phyloP scores from a whole-genome alignment of 2,113 vertebrate species.

The Dromas ardeola region DNA sequence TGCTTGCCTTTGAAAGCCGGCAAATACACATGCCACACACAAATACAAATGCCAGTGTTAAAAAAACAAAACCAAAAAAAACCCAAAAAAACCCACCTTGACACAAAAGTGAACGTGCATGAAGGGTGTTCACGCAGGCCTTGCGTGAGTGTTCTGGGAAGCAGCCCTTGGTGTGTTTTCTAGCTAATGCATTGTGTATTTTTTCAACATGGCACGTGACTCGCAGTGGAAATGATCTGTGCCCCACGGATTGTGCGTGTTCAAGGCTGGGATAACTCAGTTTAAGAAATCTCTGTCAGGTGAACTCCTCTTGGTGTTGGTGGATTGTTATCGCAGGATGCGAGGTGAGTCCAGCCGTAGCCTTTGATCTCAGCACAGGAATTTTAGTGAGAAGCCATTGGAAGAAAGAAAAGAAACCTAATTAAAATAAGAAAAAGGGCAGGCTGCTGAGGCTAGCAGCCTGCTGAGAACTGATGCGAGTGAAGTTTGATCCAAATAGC shows the following conservation, averaged over 20 bases:
- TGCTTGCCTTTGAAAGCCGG: not conserved
- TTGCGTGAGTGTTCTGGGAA: not conserved
- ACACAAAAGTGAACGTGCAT: rapidly evolving
- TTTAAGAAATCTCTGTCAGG: not conserved
- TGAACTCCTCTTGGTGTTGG: not conserved
- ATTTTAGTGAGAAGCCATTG: not conserved
- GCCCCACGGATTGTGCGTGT: not conserved
- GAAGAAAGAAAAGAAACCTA: not conserved
- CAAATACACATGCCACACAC: rapidly evolving
- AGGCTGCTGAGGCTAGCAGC: not conserved
- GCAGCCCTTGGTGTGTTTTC: not conserved
- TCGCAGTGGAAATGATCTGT: too few relatives aligned
- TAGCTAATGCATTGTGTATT: not conserved
- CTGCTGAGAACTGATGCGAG: not conserved
- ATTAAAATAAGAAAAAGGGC: not conserved
- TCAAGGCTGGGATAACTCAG: not conserved
- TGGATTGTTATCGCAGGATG: not conserved
- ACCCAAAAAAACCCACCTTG: too few relatives aligned
- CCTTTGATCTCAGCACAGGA: not conserved
- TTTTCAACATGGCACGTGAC: not conserved
- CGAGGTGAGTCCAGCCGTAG: not conserved
- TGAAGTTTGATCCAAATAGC: not conserved
- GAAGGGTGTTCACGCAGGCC: too few relatives aligned
- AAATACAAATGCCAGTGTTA: not conserved
- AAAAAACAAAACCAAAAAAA: not conserved